Conservation (phyloP, 2,888 invertebrate genomes). For the Ectobius pallidus region DNA sequence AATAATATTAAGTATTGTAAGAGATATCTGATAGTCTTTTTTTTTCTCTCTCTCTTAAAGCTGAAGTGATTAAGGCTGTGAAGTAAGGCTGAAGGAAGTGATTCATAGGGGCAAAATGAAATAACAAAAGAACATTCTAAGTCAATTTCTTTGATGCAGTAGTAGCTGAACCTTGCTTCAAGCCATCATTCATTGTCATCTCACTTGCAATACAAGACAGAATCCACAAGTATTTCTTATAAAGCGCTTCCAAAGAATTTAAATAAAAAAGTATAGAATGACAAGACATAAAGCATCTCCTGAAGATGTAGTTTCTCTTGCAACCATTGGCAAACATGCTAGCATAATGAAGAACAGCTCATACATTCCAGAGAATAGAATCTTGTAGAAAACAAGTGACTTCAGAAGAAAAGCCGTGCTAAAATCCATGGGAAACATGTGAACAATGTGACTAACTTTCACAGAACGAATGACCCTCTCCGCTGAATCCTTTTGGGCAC, state of each 20-base stretch:
- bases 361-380: neutral
- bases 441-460: constrained; percentile 71
- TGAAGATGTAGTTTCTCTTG: neutral
- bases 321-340: constrained; percentile 5
- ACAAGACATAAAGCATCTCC: neutral
- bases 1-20: too few species aligned
- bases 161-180: neutral
- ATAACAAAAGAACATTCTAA: too few species aligned
- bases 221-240: neutral
- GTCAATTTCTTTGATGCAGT: neutral
- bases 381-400: neutral
- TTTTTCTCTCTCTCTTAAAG: too few species aligned
- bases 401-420: neutral
- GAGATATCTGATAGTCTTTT: too few species aligned
- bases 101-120: too few species aligned
- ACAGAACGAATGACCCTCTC: constrained; percentile 75
- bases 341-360: too few species aligned
- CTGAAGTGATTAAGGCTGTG: too few species aligned
- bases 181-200: neutral
- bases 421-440: constrained; percentile 26
- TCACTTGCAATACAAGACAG: neutral
- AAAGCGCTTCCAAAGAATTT: neutral
- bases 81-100: too few species aligned
- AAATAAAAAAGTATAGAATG: neutral
- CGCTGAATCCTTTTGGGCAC: constrained; percentile 76